phyloP scores from a whole-genome alignment of 2,113 vertebrate genomes.

The human region GRCh38 chr5:142059501-142060000 shows the following conservation, averaged over 20 bases:
- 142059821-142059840: not conserved
- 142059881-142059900: not conserved
- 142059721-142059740: not conserved
- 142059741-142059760: not conserved
- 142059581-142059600: not conserved
- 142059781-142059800: not conserved
- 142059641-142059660: not conserved
- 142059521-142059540: not conserved
- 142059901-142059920: not conserved
- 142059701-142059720: not conserved
- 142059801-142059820: not conserved
- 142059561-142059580: not conserved
- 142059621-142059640: not conserved
- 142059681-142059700: not conserved
- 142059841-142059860: not conserved
- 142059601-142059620: not conserved
- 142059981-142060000: not conserved
- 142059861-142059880: not conserved
- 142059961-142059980: not conserved
- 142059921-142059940: not conserved
- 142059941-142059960: not conserved
- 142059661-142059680: not conserved
- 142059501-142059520: constrained; percentile 30
- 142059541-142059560: not conserved
- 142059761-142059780: not conserved